A percentile compares a stretch with the other conserved stretches of the same genome.
Conservation (phyloP, 2,888 invertebrate genomes). For the Lacanobia oleracea region DNA sequence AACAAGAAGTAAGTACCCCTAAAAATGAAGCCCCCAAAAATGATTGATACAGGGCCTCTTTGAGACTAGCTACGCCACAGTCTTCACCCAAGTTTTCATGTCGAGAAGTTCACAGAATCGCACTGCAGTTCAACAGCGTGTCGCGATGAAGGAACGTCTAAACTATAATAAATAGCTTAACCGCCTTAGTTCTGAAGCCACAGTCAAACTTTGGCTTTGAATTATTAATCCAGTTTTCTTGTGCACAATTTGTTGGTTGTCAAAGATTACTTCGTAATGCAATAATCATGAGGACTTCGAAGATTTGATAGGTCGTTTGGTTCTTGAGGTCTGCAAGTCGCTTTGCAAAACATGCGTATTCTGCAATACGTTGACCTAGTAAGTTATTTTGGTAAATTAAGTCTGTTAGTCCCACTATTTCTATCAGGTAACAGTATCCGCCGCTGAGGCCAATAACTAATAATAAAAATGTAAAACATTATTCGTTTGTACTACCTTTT, state of each 20-base stretch:
- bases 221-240: constrained; percentile 51
- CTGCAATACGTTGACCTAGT: not conserved
- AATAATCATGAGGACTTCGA: constrained; percentile 24
- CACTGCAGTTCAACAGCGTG: constrained; percentile 8
- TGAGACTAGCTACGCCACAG: no score
- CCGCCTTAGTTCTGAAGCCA: constrained; percentile 35
- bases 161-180: constrained; percentile 33
- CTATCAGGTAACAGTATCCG: no score
- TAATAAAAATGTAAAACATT: no score
- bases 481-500: no score
- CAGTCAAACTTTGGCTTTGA: constrained; percentile 33
- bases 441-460: no score
- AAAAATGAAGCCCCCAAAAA: no score
- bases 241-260: constrained; percentile 35
- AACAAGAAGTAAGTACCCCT: no score
- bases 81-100: no score
- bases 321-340: not conserved
- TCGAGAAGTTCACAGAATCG: no score
- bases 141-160: constrained; percentile 14
- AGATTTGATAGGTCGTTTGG: constrained; percentile 19
- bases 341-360: not conserved
- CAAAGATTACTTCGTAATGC: constrained; percentile 45
- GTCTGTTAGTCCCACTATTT: no score
- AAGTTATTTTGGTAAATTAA: no score
- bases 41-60: no score